phyloP scores from a whole-genome alignment of 2,797 vertebrate species.

The Artibeus jamaicensis region DNA sequence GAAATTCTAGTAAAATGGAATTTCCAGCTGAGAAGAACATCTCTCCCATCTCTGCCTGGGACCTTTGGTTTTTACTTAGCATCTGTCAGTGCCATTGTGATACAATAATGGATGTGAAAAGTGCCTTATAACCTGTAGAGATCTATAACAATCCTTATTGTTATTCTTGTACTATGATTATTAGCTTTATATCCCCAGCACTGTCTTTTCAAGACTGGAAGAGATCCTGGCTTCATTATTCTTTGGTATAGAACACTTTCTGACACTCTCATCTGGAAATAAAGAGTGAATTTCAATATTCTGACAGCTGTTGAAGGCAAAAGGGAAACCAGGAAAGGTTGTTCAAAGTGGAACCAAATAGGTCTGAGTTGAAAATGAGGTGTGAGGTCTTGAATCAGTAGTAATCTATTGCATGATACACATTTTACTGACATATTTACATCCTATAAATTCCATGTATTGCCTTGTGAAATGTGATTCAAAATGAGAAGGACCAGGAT shows the following conservation, averaged over 20 bases:
- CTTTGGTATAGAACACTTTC: background rate
- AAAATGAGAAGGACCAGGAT: background rate
- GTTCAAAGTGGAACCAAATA: background rate
- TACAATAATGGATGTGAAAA: background rate
- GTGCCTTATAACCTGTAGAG: background rate
- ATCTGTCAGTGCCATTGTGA: background rate
- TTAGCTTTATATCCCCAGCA: background rate
- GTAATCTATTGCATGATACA: background rate
- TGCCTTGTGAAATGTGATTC: slow-evolving; percentile 44
- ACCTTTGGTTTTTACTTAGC: background rate
- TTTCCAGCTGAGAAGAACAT: background rate
- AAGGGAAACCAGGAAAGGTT: background rate
- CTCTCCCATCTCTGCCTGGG: background rate
- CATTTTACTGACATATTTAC: background rate
- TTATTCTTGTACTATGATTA: background rate
- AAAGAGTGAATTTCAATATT: background rate
- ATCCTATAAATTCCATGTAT: slow-evolving; percentile 9
- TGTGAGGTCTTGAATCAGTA: background rate
- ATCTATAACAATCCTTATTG: background rate
- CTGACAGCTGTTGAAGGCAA: background rate
- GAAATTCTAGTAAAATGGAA: background rate
- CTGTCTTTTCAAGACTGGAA: background rate
- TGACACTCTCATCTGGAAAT: background rate
- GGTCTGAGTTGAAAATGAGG: background rate
- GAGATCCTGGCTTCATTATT: background rate